Evolutionary conservation across 1,140 invertebrate species (phyloP).

Genomic region (Musca vetustissima): DNA sequence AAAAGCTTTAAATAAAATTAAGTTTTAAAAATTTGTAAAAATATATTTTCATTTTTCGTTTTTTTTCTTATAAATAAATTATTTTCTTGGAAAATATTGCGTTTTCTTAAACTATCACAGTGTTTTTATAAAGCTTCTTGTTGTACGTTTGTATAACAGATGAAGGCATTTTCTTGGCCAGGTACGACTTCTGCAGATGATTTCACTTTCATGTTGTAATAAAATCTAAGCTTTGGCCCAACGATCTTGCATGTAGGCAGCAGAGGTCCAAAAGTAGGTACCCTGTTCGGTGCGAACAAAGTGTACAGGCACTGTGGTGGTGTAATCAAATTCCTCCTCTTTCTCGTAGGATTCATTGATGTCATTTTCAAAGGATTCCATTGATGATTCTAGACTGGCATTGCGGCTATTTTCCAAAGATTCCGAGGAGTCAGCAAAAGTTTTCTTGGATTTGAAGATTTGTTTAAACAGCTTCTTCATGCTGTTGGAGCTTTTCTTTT

Average conservation of each 20-base stretch:
- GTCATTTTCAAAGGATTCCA: slow-evolving; percentile 49
- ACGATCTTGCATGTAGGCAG: slow-evolving; percentile 55
- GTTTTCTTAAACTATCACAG: too few relatives aligned
- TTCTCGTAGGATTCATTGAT: slow-evolving; percentile 48
- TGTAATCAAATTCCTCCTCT: slow-evolving; percentile 48
- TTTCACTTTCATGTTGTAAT: too few relatives aligned
- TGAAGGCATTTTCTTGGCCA: too few relatives aligned
- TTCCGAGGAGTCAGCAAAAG: slow-evolving; percentile 46
- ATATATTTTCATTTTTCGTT: too few relatives aligned
- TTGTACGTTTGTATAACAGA: too few relatives aligned
- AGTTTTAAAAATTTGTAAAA: too few relatives aligned
- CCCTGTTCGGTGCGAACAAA: slow-evolving; percentile 60
- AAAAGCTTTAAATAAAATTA: too few relatives aligned
- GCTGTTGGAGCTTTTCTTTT: slow-evolving; percentile 49
- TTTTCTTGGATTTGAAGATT: slow-evolving; percentile 49
- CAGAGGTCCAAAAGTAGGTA: slow-evolving; percentile 62
- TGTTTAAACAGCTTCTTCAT: slow-evolving; percentile 50
- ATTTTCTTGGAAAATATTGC: too few relatives aligned
- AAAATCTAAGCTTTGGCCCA: slow-evolving; percentile 57
- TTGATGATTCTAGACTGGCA: slow-evolving; percentile 38
- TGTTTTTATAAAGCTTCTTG: too few relatives aligned
- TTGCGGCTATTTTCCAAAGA: slow-evolving; percentile 51
- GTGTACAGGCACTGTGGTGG: slow-evolving; percentile 57
- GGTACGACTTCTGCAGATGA: too few relatives aligned
- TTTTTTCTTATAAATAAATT: too few relatives aligned